Conservation (phyloP, 2,113 vertebrate genomes). For the Tenrec ecaudatus region DNA sequence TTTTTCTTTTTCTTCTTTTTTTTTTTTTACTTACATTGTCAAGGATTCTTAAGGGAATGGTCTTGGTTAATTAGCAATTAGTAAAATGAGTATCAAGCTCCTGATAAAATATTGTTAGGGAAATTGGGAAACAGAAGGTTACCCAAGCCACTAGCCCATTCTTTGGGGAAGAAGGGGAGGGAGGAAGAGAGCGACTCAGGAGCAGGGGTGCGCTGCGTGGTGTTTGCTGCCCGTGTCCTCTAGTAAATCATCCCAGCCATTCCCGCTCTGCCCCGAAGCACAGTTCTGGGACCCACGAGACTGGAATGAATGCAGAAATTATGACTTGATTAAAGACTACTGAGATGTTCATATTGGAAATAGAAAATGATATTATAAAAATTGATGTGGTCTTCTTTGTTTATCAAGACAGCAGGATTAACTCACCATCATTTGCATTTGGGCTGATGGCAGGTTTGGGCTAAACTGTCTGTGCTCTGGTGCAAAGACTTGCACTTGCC, state of each 20-base stretch:
- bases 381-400: slow-evolving; percentile 51
- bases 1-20: slow-evolving; percentile 20
- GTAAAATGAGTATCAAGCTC: slow-evolving; percentile 76
- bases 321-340: slow-evolving; percentile 74
- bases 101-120: slow-evolving; percentile 79
- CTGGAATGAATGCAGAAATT: slow-evolving; percentile 62
- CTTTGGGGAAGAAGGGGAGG: slow-evolving; percentile 62
- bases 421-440: neutral
- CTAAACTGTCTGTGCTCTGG: neutral
- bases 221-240: neutral
- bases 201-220: neutral
- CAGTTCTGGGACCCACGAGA: slow-evolving; percentile 54
- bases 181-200: slow-evolving; percentile 54
- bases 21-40: slow-evolving; percentile 70
- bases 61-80: slow-evolving; percentile 82
- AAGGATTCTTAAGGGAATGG: slow-evolving; percentile 73
- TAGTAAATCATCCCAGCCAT: slow-evolving; percentile 5
- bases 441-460: slow-evolving; percentile 26
- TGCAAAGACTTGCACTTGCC: neutral
- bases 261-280: slow-evolving; percentile 4
- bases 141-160: slow-evolving; percentile 69
- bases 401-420: slow-evolving; percentile 27
- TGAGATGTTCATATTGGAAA: slow-evolving; percentile 65
- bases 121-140: slow-evolving; percentile 79
- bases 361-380: slow-evolving; percentile 65